Conservation (phyloP, 2,888 invertebrate species). For the Tetranychus piercei region DNA sequence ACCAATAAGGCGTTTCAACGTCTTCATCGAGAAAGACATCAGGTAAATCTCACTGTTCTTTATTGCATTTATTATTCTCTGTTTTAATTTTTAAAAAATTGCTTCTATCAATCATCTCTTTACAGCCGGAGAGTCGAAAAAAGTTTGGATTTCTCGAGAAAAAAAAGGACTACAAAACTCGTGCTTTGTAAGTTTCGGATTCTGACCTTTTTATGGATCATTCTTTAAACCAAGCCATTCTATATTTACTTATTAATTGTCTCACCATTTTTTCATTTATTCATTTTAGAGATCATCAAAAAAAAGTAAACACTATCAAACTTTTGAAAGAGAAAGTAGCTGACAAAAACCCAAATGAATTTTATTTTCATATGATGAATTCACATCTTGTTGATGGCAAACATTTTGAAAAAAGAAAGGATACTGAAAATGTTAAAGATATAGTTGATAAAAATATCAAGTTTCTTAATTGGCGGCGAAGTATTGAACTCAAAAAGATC, state of each 20-base stretch:
- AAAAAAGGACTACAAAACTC: slow-evolving; percentile 63
- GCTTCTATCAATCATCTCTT: neutral
- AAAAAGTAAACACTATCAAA: slow-evolving; percentile 62
- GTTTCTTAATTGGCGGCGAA: slow-evolving; percentile 67
- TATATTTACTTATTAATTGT: neutral
- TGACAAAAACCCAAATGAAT: slow-evolving; percentile 93
- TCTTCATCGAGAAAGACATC: slow-evolving; percentile 64
- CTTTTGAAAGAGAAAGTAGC: slow-evolving; percentile 60
- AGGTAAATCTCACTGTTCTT: slow-evolving; percentile 32
- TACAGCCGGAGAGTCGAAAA: slow-evolving; percentile 46
- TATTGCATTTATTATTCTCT: neutral
- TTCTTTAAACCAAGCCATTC: neutral
- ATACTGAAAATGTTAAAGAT: slow-evolving; percentile 50
- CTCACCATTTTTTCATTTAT: neutral
- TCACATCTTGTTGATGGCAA: slow-evolving; percentile 46
- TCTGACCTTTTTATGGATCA: neutral
- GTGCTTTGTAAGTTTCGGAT: slow-evolving; percentile 40
- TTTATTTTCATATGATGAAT: slow-evolving; percentile 91
- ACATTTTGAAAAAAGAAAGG: slow-evolving; percentile 46
- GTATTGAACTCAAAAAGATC: slow-evolving; percentile 58
- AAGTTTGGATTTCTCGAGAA: slow-evolving; percentile 67
- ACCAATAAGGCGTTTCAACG: slow-evolving; percentile 65
- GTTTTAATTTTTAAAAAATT: neutral
- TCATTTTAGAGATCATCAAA: slow-evolving; percentile 41
- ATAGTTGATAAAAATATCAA: slow-evolving; percentile 81